Percentiles rank a stretch among this genome's conserved stretches.
Evolutionary conservation across 37 sponge, comb jelly and placozoan species (phyloP).

Genomic region (Aplysina aerophoba): DNA sequence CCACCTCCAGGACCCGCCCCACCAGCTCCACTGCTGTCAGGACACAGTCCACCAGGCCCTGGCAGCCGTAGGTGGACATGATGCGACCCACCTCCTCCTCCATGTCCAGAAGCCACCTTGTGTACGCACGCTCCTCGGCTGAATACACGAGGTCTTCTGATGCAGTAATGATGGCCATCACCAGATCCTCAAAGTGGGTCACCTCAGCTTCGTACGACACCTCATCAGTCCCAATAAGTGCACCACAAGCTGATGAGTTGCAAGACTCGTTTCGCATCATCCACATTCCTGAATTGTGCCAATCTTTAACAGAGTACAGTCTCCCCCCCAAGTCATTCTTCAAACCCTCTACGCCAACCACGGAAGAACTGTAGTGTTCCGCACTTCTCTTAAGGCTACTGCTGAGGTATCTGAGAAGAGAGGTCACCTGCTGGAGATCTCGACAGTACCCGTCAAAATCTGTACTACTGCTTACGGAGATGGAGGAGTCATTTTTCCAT

Average conservation of each 20-base stretch:
- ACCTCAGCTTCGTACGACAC: background rate
- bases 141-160: background rate
- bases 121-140: background rate
- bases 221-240: background rate
- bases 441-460: background rate
- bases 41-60: constrained; percentile 10
- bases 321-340: background rate
- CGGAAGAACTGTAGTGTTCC: background rate
- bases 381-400: background rate
- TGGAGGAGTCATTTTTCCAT: background rate
- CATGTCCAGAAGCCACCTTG: constrained; percentile 15
- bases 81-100: background rate
- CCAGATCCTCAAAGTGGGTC: background rate
- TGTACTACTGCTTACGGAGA: background rate
- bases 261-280: background rate
- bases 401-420: background rate
- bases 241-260: background rate
- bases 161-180: background rate
- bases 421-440: background rate
- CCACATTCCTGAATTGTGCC: background rate
- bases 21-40: background rate
- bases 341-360: background rate
- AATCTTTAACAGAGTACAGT: background rate
- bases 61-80: background rate
- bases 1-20: background rate